A percentile compares a stretch with the other conserved stretches of the same genome.
These are phyloP conservation scores for Sebastes iracundus DNA, from an alignment of 2,797 vertebrate species.

Conservation along the genomic window DNA sequence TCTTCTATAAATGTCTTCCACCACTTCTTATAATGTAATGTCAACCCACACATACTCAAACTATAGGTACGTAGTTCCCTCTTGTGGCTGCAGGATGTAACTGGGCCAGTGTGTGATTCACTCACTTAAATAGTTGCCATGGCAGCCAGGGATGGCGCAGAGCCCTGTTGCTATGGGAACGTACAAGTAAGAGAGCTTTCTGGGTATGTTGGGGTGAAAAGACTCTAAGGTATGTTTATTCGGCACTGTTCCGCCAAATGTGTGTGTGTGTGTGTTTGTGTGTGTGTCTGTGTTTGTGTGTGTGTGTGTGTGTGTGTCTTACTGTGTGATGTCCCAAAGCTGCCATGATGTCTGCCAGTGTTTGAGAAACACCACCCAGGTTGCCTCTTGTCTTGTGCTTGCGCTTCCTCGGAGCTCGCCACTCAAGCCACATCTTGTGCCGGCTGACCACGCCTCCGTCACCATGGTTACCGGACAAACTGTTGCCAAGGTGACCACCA, in stretches of 20 bases:
- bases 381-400: slow-evolving; percentile 59
- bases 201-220: slow-evolving; percentile 69
- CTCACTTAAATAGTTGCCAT: slow-evolving; percentile 80
- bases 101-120: slow-evolving; percentile 61
- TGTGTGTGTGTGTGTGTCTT: slow-evolving; percentile 46
- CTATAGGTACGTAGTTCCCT: slow-evolving; percentile 62
- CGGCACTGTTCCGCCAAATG: slow-evolving; percentile 50
- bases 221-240: slow-evolving; percentile 73
- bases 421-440: slow-evolving; percentile 84
- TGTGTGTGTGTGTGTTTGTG: slow-evolving; percentile 5
- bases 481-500: slow-evolving; percentile 74
- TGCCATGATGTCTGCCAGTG: slow-evolving; percentile 81
- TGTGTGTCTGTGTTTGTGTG: slow-evolving; percentile 9
- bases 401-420: slow-evolving; percentile 69
- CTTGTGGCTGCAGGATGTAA: slow-evolving; percentile 74
- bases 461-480: slow-evolving; percentile 73
- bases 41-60: slow-evolving; percentile 8
- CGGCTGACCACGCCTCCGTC: slow-evolving; percentile 67
- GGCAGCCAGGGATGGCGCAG: slow-evolving; percentile 81
- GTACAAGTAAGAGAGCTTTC: slow-evolving; percentile 73
- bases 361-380: slow-evolving; percentile 70
- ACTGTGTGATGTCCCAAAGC: slow-evolving; percentile 79
- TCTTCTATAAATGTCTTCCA: neutral
- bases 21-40: neutral
- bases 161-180: slow-evolving; percentile 84